Evolutionary conservation across 2,797 vertebrate genomes (phyloP).

Genomic region (Orestias chungarensis): DNA sequence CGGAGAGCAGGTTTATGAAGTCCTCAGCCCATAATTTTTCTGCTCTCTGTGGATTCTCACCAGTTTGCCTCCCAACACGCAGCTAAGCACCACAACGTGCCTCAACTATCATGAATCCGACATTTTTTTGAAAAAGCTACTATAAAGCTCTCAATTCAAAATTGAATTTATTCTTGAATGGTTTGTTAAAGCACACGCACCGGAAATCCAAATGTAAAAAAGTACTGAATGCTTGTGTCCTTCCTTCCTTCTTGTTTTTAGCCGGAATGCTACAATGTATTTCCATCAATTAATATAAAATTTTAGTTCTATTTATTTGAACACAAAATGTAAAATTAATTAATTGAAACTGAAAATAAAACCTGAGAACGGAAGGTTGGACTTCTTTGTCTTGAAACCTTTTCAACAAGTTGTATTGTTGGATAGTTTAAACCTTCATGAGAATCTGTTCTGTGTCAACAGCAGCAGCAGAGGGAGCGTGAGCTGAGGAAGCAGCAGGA

Average conservation of each 20-base stretch:
- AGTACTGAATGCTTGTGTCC: not conserved
- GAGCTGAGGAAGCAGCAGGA: conserved; percentile 90
- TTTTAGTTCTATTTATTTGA: not conserved
- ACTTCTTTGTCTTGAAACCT: not conserved
- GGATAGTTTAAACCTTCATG: conserved; percentile 3
- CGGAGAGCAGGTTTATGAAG: conserved; percentile 65
- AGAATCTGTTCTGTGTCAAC: conserved; percentile 54
- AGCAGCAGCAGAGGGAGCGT: conserved; percentile 92
- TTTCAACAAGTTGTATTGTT: not conserved
- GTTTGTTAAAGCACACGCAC: not conserved
- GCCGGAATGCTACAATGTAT: not conserved
- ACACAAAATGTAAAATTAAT: not conserved
- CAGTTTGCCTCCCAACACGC: conserved; percentile 45
- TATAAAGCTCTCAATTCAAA: not conserved
- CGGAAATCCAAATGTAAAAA: too few species aligned
- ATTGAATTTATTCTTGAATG: not conserved
- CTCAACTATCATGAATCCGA: conserved; percentile 52
- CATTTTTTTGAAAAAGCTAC: conserved; percentile 21
- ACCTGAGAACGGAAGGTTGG: not conserved
- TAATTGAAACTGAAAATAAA: not conserved
- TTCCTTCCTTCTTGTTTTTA: not conserved
- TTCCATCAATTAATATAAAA: not conserved
- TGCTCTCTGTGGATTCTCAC: conserved; percentile 54
- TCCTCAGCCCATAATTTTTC: conserved; percentile 65
- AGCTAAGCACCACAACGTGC: conserved; percentile 58